These are phyloP conservation scores for Dryas iulia DNA, from an alignment of 1,140 invertebrate genomes.

Conservation along the genomic window DNA sequence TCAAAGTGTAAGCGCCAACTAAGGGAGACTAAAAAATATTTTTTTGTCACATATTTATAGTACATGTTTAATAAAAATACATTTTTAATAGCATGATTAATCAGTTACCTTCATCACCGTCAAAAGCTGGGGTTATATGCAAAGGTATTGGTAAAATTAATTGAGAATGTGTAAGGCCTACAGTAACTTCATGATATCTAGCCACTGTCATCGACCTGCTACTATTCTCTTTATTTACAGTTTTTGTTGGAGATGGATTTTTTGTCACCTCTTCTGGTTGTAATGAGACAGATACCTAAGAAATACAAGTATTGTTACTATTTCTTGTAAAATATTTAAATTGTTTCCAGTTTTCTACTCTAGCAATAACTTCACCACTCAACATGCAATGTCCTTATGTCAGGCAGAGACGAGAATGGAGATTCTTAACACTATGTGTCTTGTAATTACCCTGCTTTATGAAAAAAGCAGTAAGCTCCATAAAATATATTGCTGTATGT, in stretches of 20 bases:
- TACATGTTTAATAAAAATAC: slow-evolving; percentile 6
- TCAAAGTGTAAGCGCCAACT: slow-evolving; percentile 98
- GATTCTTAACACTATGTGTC: no score
- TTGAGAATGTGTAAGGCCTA: slow-evolving; percentile 93
- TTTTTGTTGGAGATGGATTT: slow-evolving; percentile 68
- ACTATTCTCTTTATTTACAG: slow-evolving; percentile 58
- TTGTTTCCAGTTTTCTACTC: no score
- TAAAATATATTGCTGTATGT: no score
- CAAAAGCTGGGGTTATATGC: slow-evolving; percentile 96
- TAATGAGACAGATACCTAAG: slow-evolving; percentile 87
- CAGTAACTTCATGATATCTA: slow-evolving; percentile 95
- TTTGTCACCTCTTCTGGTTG: slow-evolving; percentile 93
- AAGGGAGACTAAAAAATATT: slow-evolving; percentile 88
- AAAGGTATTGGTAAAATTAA: slow-evolving; percentile 95
- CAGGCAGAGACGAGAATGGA: no score
- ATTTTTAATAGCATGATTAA: neutral
- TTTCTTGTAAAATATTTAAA: no score
- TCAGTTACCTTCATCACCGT: slow-evolving; percentile 87
- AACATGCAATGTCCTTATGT: no score
- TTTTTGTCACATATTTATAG: slow-evolving; percentile 12
- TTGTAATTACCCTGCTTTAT: no score
- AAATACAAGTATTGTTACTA: neutral
- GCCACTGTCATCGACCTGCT: slow-evolving; percentile 84
- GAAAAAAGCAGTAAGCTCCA: no score
- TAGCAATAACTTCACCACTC: no score